These are phyloP conservation scores for Merodon equestris DNA, from an alignment of 2,888 invertebrate genomes.

Conservation along the genomic window DNA sequence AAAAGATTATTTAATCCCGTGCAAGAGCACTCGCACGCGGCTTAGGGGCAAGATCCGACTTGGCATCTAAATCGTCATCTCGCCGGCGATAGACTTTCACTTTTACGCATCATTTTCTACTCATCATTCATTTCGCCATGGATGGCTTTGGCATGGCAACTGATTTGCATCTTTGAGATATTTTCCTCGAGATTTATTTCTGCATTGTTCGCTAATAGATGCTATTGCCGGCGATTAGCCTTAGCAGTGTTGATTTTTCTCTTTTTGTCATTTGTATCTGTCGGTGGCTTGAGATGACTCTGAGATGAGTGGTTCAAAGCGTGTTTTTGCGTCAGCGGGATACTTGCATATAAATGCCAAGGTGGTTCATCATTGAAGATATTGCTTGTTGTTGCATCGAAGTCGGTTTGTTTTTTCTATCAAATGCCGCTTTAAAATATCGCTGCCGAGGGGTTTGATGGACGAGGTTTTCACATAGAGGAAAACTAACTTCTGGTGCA, in stretches of 20 bases:
- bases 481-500: constrained; percentile 16
- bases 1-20: constrained; percentile 44
- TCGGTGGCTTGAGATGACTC: constrained; percentile 21
- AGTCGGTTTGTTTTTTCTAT: background rate
- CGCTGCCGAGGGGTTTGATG: constrained; percentile 26
- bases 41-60: background rate
- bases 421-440: constrained; percentile 24
- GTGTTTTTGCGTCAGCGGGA: constrained; percentile 16
- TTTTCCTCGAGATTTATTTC: constrained; percentile 52
- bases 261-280: constrained; percentile 11
- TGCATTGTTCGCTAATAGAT: constrained; percentile 62
- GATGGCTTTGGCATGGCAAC: constrained; percentile 32
- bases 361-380: constrained; percentile 51
- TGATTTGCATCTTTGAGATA: constrained; percentile 61
- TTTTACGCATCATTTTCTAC: constrained; percentile 63
- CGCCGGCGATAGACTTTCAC: constrained; percentile 52
- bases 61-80: constrained; percentile 6
- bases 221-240: constrained; percentile 41
- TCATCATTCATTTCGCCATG: constrained; percentile 57
- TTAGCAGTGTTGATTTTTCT: constrained; percentile 23
- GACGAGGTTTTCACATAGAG: constrained; percentile 14
- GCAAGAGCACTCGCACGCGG: constrained; percentile 6
- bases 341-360: constrained; percentile 58
- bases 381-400: background rate
- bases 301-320: too few relatives aligned